Evolutionary conservation across 64 coral and sea anemone genomes (phyloP), one percentile per base, ranked within the genome.

Genomic region (Hydrozoanthus tunicans): DNA sequence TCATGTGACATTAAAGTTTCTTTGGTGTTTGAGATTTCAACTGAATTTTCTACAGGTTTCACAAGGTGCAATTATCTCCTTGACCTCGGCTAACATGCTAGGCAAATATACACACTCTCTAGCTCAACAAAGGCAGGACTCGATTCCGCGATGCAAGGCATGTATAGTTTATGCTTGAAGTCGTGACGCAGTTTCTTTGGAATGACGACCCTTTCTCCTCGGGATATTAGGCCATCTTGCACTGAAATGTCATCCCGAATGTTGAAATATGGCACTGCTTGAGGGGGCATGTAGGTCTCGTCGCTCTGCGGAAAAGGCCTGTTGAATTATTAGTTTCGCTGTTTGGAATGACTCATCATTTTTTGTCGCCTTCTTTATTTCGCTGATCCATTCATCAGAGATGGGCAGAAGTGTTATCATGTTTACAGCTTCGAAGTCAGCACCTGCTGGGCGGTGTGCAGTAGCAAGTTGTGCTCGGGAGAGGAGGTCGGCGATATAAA

Each of bases 171-270:
- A 5, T 5, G 13, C 52, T 91, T 81, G 32, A 91, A 71, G 26
- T 81, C 78, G 9, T 12, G 32, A 4, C 64, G 51, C 10, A 91
- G 78, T 9, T 51, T 92, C 23, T 77, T 70, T 0, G 69, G 69
- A 5, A 92, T 92, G 26, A 92, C 59, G 25, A 78, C 27, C 3
- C 66, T 53, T 64, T 78, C 11, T 51, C 15, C 81, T 62, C 74
- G 70, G 59, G 77, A 92, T 59, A 92, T 55, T 14, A 92, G 9
- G 10, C 91, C 91, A 75, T 92, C 73, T 85, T 92, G 80, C 8
- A 85, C 27, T 11, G 59, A 63, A 53, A 78, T 15, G 57, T 75
- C 56, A 14, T 91, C 90, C 4, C 55, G 56, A 8, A 83, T 81
- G 24, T 13, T 62, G 59, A 84, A 85, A 51, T 92, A 85, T 9